Percentiles rank a stretch among this genome's conserved stretches.
Evolutionary conservation across 92 coral and sea anemone species (phyloP).

Genomic region (Bergia sp.): DNA sequence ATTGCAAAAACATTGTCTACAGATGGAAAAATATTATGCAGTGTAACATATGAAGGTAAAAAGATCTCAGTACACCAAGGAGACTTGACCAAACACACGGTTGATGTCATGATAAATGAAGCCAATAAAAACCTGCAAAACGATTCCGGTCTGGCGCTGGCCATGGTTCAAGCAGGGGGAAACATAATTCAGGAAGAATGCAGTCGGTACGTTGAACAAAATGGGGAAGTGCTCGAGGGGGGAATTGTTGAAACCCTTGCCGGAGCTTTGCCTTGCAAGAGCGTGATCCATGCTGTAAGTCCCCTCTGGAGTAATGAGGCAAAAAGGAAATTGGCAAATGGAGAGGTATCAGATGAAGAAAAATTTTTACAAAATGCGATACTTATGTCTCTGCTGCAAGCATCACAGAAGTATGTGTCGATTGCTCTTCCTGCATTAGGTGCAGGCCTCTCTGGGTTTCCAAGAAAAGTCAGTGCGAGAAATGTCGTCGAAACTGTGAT

Average conservation of each 20-base stretch:
- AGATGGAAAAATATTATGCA: slow-evolving; percentile 2
- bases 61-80: slow-evolving; percentile 41
- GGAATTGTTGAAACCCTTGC: slow-evolving; percentile 56
- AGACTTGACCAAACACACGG: slow-evolving; percentile 59
- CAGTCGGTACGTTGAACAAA: slow-evolving; percentile 37
- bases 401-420: slow-evolving; percentile 50
- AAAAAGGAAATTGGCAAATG: slow-evolving; percentile 10
- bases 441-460: slow-evolving; percentile 68
- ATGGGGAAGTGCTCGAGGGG: slow-evolving; percentile 52
- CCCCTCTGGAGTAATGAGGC: slow-evolving; percentile 57
- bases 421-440: slow-evolving; percentile 82
- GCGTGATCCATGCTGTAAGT: slow-evolving; percentile 73
- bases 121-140: slow-evolving; percentile 61
- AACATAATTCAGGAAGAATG: slow-evolving; percentile 65
- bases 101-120: slow-evolving; percentile 76
- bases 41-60: slow-evolving; percentile 30
- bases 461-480: slow-evolving; percentile 67
- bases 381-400: slow-evolving; percentile 45
- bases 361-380: slow-evolving; percentile 48
- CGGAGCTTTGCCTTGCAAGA: slow-evolving; percentile 68
- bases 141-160: slow-evolving; percentile 66
- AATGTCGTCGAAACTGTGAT: slow-evolving; percentile 56
- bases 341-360: slow-evolving; percentile 40
- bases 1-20: neutral
- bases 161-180: slow-evolving; percentile 65